Conservation (phyloP, 2,888 invertebrate genomes). For the Melinaea marsaeus region DNA sequence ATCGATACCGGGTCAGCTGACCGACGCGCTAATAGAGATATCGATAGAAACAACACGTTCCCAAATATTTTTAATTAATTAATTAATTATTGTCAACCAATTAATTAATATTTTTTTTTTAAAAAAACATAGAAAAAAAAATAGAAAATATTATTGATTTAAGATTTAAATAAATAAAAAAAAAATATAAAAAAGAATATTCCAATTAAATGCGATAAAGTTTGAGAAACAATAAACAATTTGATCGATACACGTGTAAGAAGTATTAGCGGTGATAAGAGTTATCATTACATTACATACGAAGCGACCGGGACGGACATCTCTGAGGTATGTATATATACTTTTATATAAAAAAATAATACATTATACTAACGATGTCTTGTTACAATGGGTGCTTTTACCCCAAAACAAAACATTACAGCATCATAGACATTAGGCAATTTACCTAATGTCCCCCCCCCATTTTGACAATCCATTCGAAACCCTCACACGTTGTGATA, state of each 20-base stretch:
- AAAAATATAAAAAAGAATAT: too few relatives aligned
- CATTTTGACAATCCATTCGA: constrained; percentile 34
- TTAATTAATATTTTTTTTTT: neutral
- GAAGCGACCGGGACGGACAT: neutral
- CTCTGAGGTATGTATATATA: too few relatives aligned
- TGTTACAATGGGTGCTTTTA: constrained; percentile 29
- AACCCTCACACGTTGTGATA: constrained; percentile 47
- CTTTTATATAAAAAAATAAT: too few relatives aligned
- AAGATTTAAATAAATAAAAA: constrained; percentile 1
- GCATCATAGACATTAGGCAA: constrained; percentile 69
- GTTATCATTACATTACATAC: constrained; percentile 35
- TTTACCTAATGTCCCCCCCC: constrained; percentile 59
- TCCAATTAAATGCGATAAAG: constrained; percentile 30
- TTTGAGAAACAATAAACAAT: constrained; percentile 46
- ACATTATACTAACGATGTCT: neutral
- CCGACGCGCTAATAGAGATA: constrained; percentile 41
- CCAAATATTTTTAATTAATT: constrained; percentile 41
- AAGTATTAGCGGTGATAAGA: constrained; percentile 45
- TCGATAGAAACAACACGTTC: constrained; percentile 39
- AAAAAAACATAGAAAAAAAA: too few relatives aligned
- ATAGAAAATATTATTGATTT: neutral
- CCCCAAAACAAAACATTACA: constrained; percentile 61
- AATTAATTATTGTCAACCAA: neutral
- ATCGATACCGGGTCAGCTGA: constrained; percentile 53
- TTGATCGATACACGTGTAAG: constrained; percentile 39